A percentile compares a stretch with the other conserved stretches of the same genome.
phyloP scores from a whole-genome alignment of 2,888 invertebrate species.

The Linnaemya vulpina region DNA sequence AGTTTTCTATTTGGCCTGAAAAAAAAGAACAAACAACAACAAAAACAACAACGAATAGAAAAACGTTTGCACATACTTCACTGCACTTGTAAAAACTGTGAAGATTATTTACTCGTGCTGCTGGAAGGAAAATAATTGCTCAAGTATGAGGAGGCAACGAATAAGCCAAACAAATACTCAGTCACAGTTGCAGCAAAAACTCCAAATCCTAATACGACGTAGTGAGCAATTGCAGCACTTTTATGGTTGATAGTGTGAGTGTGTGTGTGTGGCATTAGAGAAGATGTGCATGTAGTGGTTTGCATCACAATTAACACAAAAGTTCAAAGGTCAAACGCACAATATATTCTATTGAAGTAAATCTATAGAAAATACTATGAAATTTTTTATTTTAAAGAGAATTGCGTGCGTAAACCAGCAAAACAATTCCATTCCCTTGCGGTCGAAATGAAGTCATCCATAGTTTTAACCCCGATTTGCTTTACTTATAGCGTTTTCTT shows the following conservation, averaged over 20 bases:
- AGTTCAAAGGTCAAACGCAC: conserved; percentile 79
- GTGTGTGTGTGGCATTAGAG: conserved; percentile 24
- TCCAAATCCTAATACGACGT: not conserved
- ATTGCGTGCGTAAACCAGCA: too few species aligned
- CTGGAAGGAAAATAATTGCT: conserved; percentile 31
- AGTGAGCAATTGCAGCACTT: not conserved
- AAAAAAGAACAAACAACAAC: not conserved
- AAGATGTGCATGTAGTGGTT: conserved; percentile 71
- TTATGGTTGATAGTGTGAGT: too few species aligned
- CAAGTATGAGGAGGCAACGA: conserved; percentile 10
- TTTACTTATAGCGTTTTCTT: too few species aligned
- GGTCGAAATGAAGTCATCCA: too few species aligned
- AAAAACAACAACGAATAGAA: too few species aligned
- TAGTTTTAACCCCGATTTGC: too few species aligned
- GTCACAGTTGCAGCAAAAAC: conserved; percentile 21
- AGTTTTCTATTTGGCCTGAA: conserved; percentile 45
- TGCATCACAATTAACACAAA: conserved; percentile 77
- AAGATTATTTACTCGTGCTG: conserved; percentile 46
- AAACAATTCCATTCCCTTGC: too few species aligned
- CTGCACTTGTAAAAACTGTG: conserved; percentile 17
- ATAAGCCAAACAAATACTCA: conserved; percentile 24
- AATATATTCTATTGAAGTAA: not conserved
- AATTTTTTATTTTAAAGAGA: too few species aligned
- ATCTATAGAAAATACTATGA: not conserved
- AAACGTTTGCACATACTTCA: conserved; percentile 24